Conservation (phyloP, 2,888 invertebrate genomes). For the Lasius fuliginosus region DNA sequence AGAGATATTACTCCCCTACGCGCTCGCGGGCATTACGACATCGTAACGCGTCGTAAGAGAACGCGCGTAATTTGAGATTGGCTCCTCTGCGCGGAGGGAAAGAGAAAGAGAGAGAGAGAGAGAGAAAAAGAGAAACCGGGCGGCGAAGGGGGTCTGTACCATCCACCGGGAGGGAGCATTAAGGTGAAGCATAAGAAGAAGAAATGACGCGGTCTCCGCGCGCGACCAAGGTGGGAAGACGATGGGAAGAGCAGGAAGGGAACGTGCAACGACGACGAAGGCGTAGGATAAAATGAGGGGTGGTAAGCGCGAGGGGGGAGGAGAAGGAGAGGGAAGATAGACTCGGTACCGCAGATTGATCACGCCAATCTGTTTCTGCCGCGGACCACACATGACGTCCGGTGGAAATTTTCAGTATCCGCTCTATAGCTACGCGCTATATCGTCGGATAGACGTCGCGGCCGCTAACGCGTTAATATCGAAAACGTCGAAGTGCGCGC, state of each 20-base stretch:
- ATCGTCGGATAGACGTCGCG: conserved; percentile 31
- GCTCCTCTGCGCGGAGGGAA: conserved; percentile 54
- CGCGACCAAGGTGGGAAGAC: not conserved
- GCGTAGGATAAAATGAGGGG: conserved; percentile 35
- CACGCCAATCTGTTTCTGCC: conserved; percentile 79
- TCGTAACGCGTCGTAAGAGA: conserved; percentile 76
- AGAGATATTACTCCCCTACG: conserved; percentile 82
- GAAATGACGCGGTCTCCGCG: conserved; percentile 33
- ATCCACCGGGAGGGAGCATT: conserved; percentile 64
- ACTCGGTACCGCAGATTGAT: conserved; percentile 77
- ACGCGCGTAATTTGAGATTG: conserved; percentile 70
- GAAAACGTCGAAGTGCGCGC: conserved; percentile 47
- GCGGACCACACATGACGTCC: conserved; percentile 77
- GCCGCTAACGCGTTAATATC: conserved; percentile 64
- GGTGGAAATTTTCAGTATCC: conserved; percentile 68
- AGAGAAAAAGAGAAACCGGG: conserved; percentile 47
- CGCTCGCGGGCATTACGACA: conserved; percentile 80
- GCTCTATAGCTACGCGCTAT: conserved; percentile 22
- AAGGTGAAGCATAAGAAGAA: conserved; percentile 60
- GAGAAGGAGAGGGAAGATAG: conserved; percentile 14
- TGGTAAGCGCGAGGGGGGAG: not conserved
- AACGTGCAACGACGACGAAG: conserved; percentile 18
- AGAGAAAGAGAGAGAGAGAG: conserved; percentile 53
- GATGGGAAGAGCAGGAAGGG: not conserved
- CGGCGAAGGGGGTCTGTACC: conserved; percentile 48